A percentile compares a stretch with the other conserved stretches of the same genome.
Conservation (phyloP, 2,797 vertebrate genomes). For the Amphiprion clarkii region DNA sequence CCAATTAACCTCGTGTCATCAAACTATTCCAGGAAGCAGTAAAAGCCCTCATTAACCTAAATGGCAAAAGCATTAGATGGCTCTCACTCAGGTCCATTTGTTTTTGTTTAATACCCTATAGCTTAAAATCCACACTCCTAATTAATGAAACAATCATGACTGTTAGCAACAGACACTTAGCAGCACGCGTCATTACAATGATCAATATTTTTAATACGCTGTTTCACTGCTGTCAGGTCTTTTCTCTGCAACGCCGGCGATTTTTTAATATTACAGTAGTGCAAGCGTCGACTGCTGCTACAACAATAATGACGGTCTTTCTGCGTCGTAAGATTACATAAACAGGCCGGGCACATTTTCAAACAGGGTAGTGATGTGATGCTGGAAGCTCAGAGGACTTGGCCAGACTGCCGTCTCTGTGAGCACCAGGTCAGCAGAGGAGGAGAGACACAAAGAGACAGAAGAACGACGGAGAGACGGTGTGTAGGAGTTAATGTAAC, state of each 20-base stretch:
- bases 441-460: slow-evolving; percentile 28
- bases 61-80: slow-evolving; percentile 49
- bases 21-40: slow-evolving; percentile 67
- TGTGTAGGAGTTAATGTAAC: slow-evolving; percentile 53
- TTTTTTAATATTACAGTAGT: slow-evolving; percentile 60
- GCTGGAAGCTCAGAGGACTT: slow-evolving; percentile 36
- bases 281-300: slow-evolving; percentile 37
- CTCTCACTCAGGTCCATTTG: slow-evolving; percentile 26
- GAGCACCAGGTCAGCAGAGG: slow-evolving; percentile 49
- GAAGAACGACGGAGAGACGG: slow-evolving; percentile 20
- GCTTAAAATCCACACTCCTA: slow-evolving; percentile 38
- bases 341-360: slow-evolving; percentile 68
- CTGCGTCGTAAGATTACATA: slow-evolving; percentile 59
- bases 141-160: slow-evolving; percentile 17
- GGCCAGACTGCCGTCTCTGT: slow-evolving; percentile 42
- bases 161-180: not conserved
- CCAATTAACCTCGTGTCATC: slow-evolving; percentile 76
- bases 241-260: slow-evolving; percentile 14
- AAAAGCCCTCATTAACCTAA: slow-evolving; percentile 76
- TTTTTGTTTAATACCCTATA: slow-evolving; percentile 37
- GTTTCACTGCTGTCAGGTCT: slow-evolving; percentile 17
- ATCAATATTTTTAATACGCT: not conserved
- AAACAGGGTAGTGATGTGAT: slow-evolving; percentile 57
- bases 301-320: slow-evolving; percentile 63
- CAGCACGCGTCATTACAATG: not conserved